phyloP scores from a whole-genome alignment of 64 coral and sea anemone species.

The Stylophora pistillata region DNA sequence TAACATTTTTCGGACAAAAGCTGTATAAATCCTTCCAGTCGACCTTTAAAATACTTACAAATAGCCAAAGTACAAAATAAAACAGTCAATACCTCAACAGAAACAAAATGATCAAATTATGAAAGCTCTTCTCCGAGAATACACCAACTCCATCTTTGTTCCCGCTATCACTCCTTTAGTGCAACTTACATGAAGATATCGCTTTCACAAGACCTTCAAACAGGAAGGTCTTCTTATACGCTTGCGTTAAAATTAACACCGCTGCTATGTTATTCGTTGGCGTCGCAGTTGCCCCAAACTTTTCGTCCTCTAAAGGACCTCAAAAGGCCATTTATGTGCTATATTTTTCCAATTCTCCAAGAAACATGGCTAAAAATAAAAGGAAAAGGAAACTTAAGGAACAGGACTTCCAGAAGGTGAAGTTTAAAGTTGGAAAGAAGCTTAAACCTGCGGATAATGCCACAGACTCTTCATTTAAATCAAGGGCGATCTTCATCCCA shows the following conservation, averaged over 20 bases:
- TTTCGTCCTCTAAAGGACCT: neutral
- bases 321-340: neutral
- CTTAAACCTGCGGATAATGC: conserved; percentile 68
- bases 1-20: no score
- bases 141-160: conserved; percentile 44
- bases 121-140: neutral
- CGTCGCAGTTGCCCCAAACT: neutral
- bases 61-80: neutral
- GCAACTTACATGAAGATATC: conserved; percentile 2
- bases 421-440: conserved; percentile 93
- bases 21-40: no score
- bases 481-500: conserved; percentile 69
- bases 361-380: conserved; percentile 86
- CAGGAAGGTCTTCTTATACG: conserved; percentile 28
- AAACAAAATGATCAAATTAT: neutral
- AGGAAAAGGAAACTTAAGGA: conserved; percentile 89
- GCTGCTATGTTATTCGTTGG: neutral
- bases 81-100: neutral
- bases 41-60: neutral
- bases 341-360: neutral
- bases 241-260: neutral
- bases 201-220: conserved; percentile 30
- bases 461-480: conserved; percentile 88
- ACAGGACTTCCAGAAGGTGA: conserved; percentile 93
- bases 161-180: conserved; percentile 1